Percentiles rank a stretch among this genome's conserved stretches.
Evolutionary conservation across 2,888 invertebrate genomes (phyloP).

Genomic region (Ectropis crepuscularia): DNA sequence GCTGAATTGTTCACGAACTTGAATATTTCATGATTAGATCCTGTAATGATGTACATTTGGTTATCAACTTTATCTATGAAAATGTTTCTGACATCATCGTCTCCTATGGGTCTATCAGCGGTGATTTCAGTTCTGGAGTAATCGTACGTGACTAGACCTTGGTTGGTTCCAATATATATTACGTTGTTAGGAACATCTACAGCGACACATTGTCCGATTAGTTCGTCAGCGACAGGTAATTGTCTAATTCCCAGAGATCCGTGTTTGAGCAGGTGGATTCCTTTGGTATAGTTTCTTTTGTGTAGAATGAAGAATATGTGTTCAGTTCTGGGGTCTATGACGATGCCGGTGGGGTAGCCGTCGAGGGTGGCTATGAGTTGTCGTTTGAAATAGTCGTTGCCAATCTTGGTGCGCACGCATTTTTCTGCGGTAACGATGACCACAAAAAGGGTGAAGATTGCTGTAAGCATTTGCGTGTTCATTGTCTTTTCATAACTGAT

Average conservation of each 20-base stretch:
- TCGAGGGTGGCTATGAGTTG: constrained; percentile 74
- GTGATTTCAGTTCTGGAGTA: constrained; percentile 67
- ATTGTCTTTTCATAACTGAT: constrained; percentile 61
- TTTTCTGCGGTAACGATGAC: constrained; percentile 54
- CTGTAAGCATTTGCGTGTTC: constrained; percentile 43
- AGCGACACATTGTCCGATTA: constrained; percentile 72
- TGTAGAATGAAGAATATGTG: constrained; percentile 75
- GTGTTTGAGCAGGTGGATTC: constrained; percentile 70
- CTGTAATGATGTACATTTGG: constrained; percentile 75
- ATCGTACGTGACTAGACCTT: constrained; percentile 72
- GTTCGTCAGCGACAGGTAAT: constrained; percentile 69
- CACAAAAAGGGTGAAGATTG: constrained; percentile 42
- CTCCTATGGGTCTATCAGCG: constrained; percentile 73
- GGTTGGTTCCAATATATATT: constrained; percentile 76
- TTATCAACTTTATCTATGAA: constrained; percentile 73
- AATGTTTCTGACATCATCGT: constrained; percentile 73
- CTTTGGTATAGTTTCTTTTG: constrained; percentile 76
- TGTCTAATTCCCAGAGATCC: constrained; percentile 73
- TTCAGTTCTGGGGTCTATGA: constrained; percentile 70
- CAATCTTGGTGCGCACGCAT: constrained; percentile 74
- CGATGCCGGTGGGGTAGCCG: constrained; percentile 73
- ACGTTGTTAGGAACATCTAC: constrained; percentile 61
- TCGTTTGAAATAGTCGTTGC: constrained; percentile 70
- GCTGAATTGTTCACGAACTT: constrained; percentile 67
- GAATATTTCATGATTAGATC: constrained; percentile 71